Base-by-base conservation (phyloP, 2,888 invertebrate species). In the Pegoplata infirma region DNA sequence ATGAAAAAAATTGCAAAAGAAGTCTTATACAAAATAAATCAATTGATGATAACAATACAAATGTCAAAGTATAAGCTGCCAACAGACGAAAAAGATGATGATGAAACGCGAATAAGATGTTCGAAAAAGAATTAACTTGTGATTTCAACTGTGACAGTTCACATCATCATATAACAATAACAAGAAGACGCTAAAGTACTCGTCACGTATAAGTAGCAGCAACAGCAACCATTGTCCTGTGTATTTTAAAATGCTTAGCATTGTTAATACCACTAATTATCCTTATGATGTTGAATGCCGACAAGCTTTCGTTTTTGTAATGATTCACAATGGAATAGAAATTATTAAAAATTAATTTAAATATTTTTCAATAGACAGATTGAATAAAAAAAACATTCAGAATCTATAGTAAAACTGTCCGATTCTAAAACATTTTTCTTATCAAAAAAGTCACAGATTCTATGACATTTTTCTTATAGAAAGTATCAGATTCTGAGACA, bases 141-240 rank as follows among this genome's bases (percentile, higher is more conserved):
- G 88, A 86, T 87, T 87, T 87, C 87, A 87, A 87, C 87, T 87
- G 87, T 83, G 87, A 82, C 79, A 85, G 82, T 87, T 87, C 87
- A 86, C 87, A 87, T 85, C 83, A 83, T 68, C 73, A 61, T 73
- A 59, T 19, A n/a, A 23, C 44, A 67, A 49, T 61, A 47, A 63
- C 49, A 63, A n/a, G 36, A 21, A 32, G 17, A 21, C 47, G 14
- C 36, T 14, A 1, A 44, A 28, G 28, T 4, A 5, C n/a, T n/a
- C n/a, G 61, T 51, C 17, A 46, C 21, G 17, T 21, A 14, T n/a
- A n/a, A n/a, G n/a, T n/a, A 16, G 36, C n/a, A 17, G 23, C 14
- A 10, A 23, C 58, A 19, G 4, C 44, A 56, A 56, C 25, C 44
- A 72, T 78, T 78, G 71, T 69, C 75, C 69, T 55, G 49, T 51